Base-by-base conservation (phyloP, 2,888 invertebrate species). In the Leucoptera coffeella region DNA sequence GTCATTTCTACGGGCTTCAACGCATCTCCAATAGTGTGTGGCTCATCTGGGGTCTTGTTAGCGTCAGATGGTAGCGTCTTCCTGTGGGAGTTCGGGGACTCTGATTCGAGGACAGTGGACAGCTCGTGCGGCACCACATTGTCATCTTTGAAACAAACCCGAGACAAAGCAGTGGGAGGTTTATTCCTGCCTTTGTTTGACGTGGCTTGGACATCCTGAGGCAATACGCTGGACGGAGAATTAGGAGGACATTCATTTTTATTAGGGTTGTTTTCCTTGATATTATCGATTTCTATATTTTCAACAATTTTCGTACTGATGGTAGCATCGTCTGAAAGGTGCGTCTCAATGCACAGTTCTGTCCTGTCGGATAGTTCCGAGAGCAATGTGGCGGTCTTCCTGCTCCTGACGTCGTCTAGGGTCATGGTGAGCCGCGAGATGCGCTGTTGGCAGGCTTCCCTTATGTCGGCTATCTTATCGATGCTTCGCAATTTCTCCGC, bases 101-200 rank as follows among this genome's bases (percentile, higher is more conserved):
- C 82, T 3, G 80, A 76, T 51, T 82, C 82, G 2, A 77, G 51
- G 22, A 82, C 82, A 2, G 81, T 81, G 5, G 82, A 82, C 22
- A 82, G 49, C 45, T 82, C 81, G 39, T 80, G 81, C 0, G 71
- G 69, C 26, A 53, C 35, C n/a, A 59, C 32, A 29, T 39, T 11
- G 8, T 27, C 35, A 31, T 49, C 41, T 43, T 58, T 69, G 25
- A 64, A 45, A 41, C 50, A 44, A 22, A 57, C 42, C 14, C 67
- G 50, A 12, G 56, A 49, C 14, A 67, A 38, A 3, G 64, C 64
- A n/a, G 69, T 54, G n/a, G 69, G 69, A 11, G 69, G 69, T 32
- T 47, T 58, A 2, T 38, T 39, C 37, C 51, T 56, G 27, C 12
- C 33, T 40, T 52, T 61, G 12, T 10, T 9, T 17, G 9, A 9